Percentiles rank a stretch among this genome's conserved stretches.
These are phyloP conservation scores for Passer montanus DNA, from an alignment of 2,113 vertebrate genomes.

Conservation along the genomic window DNA sequence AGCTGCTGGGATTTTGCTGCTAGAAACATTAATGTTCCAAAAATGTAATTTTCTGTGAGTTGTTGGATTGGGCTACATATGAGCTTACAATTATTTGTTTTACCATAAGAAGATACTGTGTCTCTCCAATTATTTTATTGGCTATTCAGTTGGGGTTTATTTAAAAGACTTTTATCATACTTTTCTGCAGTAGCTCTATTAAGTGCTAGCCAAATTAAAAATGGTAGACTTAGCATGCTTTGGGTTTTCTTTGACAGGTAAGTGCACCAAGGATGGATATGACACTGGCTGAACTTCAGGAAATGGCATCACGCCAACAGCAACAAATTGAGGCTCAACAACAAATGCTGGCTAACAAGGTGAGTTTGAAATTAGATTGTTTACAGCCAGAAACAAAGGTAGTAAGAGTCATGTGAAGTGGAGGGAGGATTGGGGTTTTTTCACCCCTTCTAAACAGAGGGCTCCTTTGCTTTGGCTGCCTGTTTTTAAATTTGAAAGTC, in stretches of 20 bases:
- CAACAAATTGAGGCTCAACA: slow-evolving; percentile 96
- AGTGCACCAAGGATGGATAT: slow-evolving; percentile 90
- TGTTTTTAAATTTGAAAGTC: neutral
- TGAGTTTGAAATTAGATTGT: slow-evolving; percentile 50
- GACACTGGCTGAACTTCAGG: slow-evolving; percentile 93
- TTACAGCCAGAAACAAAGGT: neutral
- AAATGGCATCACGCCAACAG: slow-evolving; percentile 96
- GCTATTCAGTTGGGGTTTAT: neutral
- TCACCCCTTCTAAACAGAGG: neutral
- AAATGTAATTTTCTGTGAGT: neutral
- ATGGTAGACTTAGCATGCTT: neutral
- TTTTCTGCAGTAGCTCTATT: neutral
- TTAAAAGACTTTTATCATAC: neutral
- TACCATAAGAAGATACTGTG: neutral
- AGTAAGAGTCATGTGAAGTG: neutral
- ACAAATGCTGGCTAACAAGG: slow-evolving; percentile 93
- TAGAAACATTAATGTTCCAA: neutral
- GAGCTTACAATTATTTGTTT: neutral
- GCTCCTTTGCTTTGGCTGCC: neutral
- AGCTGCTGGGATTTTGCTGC: neutral
- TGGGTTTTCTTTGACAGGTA: slow-evolving; percentile 74
- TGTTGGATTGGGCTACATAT: neutral
- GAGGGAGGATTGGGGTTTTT: neutral
- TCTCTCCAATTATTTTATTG: neutral
- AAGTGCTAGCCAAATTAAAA: neutral